Evolutionary conservation across 2,888 invertebrate genomes (phyloP).

Genomic region (Fragum sueziense): DNA sequence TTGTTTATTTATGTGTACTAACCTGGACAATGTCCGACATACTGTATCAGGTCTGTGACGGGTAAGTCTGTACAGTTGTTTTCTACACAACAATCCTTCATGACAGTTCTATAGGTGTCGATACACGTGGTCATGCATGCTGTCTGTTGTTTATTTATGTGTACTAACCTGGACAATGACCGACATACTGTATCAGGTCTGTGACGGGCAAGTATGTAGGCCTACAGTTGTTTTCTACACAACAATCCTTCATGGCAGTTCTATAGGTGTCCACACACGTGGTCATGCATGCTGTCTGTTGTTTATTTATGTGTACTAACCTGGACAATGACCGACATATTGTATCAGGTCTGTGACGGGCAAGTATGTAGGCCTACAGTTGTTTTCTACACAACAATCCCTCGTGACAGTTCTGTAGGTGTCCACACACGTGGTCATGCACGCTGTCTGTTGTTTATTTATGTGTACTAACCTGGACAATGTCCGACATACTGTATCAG

Average conservation of each 20-base stretch:
- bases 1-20: background rate
- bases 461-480: background rate
- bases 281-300: constrained; percentile 16
- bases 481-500: background rate
- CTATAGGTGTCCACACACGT: constrained; percentile 12
- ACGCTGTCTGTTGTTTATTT: constrained; percentile 8
- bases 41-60: background rate
- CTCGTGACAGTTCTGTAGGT: background rate
- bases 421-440: constrained; percentile 18
- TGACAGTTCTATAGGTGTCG: background rate
- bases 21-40: background rate
- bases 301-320: background rate
- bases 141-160: constrained; percentile 7
- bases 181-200: background rate
- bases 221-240: background rate
- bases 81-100: background rate
- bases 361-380: background rate
- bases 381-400: background rate
- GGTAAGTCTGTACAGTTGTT: background rate
- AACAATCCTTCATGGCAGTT: background rate
- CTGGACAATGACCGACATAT: background rate
- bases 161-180: background rate
- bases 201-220: background rate
- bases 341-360: background rate
- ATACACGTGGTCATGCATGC: constrained; percentile 13